Conservation (phyloP, 1,140 invertebrate species). For the Orussus abietinus region DNA sequence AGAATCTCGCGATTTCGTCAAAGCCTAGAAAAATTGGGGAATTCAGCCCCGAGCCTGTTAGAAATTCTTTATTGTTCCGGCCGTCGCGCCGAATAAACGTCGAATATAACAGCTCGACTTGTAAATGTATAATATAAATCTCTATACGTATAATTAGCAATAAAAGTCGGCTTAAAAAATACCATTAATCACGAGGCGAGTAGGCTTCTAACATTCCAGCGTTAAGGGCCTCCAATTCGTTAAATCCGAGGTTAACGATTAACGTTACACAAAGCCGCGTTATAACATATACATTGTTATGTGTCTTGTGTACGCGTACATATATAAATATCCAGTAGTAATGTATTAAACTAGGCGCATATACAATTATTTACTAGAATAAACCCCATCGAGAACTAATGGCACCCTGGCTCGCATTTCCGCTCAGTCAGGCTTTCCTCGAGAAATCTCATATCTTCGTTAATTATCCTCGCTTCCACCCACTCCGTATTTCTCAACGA, state of each 20-base stretch:
- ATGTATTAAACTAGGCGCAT: constrained; percentile 18
- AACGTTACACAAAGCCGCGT: background rate
- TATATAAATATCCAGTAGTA: constrained; percentile 18
- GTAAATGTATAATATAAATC: too few relatives aligned
- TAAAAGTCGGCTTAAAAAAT: too few relatives aligned
- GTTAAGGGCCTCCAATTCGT: too few relatives aligned
- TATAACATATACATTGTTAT: constrained; percentile 1
- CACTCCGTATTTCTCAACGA: constrained; percentile 2
- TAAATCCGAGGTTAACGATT: background rate
- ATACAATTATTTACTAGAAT: constrained; percentile 21
- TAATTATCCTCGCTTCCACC: background rate
- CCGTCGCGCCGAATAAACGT: too few relatives aligned
- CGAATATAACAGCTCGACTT: too few relatives aligned
- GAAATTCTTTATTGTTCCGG: too few relatives aligned
- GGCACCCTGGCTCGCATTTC: constrained; percentile 9
- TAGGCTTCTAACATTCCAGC: too few relatives aligned
- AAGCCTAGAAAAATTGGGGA: too few relatives aligned
- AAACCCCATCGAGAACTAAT: constrained; percentile 6
- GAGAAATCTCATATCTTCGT: constrained; percentile 9
- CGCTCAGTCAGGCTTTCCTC: constrained; percentile 11
- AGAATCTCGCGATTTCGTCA: too few relatives aligned
- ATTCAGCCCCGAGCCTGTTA: too few relatives aligned
- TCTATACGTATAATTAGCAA: too few relatives aligned
- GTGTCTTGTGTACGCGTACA: constrained; percentile 11
- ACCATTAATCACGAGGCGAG: too few relatives aligned